A percentile compares a stretch with the other conserved stretches of the same genome.
phyloP scores from a whole-genome alignment of 2,113 vertebrate genomes.

The Erythrolamprus reginae region DNA sequence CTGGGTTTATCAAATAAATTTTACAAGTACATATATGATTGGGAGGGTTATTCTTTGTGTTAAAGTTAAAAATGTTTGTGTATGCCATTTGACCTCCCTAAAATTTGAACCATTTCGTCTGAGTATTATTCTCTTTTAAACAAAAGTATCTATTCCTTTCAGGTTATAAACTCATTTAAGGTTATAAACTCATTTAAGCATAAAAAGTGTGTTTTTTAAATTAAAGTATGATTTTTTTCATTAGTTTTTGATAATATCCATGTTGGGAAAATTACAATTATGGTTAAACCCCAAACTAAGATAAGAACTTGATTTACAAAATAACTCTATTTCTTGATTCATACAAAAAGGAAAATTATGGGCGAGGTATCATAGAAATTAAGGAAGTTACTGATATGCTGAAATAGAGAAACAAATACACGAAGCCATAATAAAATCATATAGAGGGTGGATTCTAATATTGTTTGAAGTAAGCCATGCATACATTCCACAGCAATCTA shows the following conservation, averaged over 20 bases:
- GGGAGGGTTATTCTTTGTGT: background rate
- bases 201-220: background rate
- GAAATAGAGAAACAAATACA: background rate
- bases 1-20: background rate
- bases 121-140: background rate
- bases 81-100: background rate
- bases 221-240: background rate
- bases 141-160: background rate
- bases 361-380: background rate
- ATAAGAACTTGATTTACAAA: background rate
- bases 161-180: background rate
- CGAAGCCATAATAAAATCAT: background rate
- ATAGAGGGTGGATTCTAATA: background rate
- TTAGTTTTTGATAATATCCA: background rate
- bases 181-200: background rate
- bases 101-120: background rate
- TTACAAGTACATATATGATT: background rate
- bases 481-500: background rate
- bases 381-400: background rate
- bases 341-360: background rate
- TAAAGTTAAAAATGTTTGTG: background rate
- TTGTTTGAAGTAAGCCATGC: background rate
- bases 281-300: background rate
- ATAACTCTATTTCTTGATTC: background rate
- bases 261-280: background rate